phyloP scores from a whole-genome alignment of 23 tunicate genomes.

The Oikopleura vanhoeffeni region DNA sequence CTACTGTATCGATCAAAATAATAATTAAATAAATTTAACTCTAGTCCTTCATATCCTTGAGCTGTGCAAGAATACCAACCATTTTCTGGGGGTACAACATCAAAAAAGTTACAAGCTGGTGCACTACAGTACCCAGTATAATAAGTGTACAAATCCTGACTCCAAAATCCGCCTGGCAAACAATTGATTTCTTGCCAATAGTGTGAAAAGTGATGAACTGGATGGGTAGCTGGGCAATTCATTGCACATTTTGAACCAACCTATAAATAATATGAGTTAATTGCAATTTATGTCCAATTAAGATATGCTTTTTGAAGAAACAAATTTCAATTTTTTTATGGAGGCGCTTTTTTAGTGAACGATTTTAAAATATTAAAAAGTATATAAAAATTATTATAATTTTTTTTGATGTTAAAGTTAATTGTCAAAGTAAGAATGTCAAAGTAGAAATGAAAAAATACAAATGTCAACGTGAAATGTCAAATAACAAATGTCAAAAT shows the following conservation, averaged over 20 bases:
- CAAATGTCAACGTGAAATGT: too few relatives aligned
- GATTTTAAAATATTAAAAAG: too few relatives aligned
- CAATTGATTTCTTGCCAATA: constrained; percentile 7
- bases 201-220: constrained; percentile 3
- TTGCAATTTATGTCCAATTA: too few relatives aligned
- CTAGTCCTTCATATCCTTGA: constrained; percentile 8
- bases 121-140: constrained; percentile 6
- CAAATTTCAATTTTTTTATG: too few relatives aligned
- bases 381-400: too few relatives aligned
- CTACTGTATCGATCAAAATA: neutral
- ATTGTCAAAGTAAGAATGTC: too few relatives aligned
- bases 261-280: too few relatives aligned
- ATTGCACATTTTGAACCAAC: neutral
- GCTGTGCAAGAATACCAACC: neutral
- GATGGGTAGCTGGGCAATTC: constrained; percentile 11
- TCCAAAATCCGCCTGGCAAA: neutral
- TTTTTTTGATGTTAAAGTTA: too few relatives aligned
- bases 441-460: too few relatives aligned
- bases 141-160: neutral
- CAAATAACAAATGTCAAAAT: too few relatives aligned
- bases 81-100: neutral
- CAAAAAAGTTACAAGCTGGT: neutral
- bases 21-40: neutral
- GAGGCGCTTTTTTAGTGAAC: too few relatives aligned
- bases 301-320: too few relatives aligned